Evolutionary conservation across 2,888 invertebrate species (phyloP), one percentile per base, ranked within the genome.

Genomic region (Ryuthela nishihirai): DNA sequence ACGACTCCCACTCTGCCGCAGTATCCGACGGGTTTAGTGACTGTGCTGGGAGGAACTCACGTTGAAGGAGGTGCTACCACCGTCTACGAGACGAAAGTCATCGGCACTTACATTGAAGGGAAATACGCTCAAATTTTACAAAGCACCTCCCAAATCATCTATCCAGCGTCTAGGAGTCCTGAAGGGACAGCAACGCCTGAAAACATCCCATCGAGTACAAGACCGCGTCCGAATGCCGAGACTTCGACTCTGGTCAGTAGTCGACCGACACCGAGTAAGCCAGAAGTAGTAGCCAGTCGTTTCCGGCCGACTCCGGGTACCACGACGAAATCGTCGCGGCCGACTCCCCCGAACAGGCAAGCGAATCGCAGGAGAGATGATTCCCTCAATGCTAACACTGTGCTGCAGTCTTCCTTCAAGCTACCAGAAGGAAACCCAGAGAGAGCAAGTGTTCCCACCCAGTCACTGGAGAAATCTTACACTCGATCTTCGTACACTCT

Each of bases 41-140:
- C 89, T 5, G 88, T 85, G 69, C 79, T 90, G 46, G 88, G 88
- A 38, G 91, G 89, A 20, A 89, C 87, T 4, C 82, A 87, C 53
- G 84, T 89, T 4, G 85, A 85, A 71, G 87, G 88, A 69, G 89
- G 89, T 1, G 76, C 84, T 2, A 89, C 89, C 4, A 89, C 89
- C 0, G 82, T 90, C 5, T 87, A 88, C 71, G 89, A 90, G 75
- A 89, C 90, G 0, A 87, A 86, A 72, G 88, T 91, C n/a, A 85
- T 90, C 68, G 87, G 91, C 23, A 89, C 91, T 3, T 87, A 85
- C 71, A 87, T 90, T 69, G 68, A 69, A 42, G 68, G 68, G 2
- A 90, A 90, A 76, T 90, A 91, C 73, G 89, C 90, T 3, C 90
- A 91, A 76, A 85, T 87, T 9, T 76, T 90, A 25, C 88, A 88